Percentiles rank a stretch among this genome's conserved stretches.
These are phyloP conservation scores for Phrynocephalus versicolor DNA, from an alignment of 2,113 vertebrate species.

Conservation along the genomic window DNA sequence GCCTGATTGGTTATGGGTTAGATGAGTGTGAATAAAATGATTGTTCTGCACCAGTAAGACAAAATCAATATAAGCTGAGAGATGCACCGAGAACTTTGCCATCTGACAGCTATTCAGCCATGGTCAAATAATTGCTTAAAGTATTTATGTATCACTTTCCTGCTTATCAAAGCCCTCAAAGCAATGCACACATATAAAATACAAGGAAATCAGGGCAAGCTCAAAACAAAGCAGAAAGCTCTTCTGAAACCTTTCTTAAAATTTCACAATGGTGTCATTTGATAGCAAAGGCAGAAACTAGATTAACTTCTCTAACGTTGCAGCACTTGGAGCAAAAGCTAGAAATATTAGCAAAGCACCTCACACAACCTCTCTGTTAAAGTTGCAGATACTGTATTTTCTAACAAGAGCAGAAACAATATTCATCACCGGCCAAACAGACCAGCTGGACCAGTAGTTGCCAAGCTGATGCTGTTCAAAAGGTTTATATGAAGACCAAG, in stretches of 20 bases:
- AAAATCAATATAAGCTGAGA: neutral
- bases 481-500: neutral
- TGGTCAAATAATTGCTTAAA: too few species aligned
- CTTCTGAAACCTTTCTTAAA: too few species aligned
- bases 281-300: neutral
- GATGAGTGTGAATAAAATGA: neutral
- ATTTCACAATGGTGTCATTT: neutral
- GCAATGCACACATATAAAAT: too few species aligned
- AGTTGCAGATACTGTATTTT: too few species aligned
- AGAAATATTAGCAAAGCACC: neutral
- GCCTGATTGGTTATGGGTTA: neutral
- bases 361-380: neutral
- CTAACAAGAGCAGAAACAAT: neutral
- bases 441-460: neutral
- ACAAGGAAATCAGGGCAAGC: too few species aligned
- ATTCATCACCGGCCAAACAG: neutral
- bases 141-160: too few species aligned
- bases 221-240: too few species aligned
- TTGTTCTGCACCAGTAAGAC: neutral
- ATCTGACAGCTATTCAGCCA: too few species aligned
- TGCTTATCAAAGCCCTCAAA: too few species aligned
- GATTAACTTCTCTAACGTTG: neutral
- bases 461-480: too few species aligned
- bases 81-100: neutral
- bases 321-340: neutral